Evolutionary conservation across 2,113 vertebrate genomes (phyloP), one percentile per base, ranked within the genome.

Genomic region (Lontra canadensis): DNA sequence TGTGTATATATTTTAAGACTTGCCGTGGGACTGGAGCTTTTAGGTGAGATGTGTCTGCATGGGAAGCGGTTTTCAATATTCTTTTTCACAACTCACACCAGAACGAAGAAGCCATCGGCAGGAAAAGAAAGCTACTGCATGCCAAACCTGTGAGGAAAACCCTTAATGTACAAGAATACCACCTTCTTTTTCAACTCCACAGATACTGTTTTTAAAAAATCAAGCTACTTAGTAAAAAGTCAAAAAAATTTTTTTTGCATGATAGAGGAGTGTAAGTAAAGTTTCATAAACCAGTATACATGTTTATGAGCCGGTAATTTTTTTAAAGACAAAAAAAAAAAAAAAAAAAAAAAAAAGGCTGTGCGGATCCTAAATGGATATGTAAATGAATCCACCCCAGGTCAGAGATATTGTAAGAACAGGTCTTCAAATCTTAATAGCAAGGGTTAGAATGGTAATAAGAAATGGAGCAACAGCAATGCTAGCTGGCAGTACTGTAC

Each of bases 141-240:
- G 44, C 34, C 74, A 61, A 13, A 63, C n/a, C 44, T 57, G 57
- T 20, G 42, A 74, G 59, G 39, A 36, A 79, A 59, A 78, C 2
- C 55, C 85, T 74, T 61, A 42, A 25, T 1, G n/a, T 11, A n/a
- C 52, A 82, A 71, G 52, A 80, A 44, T 8, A 61, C 42, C 21
- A 39, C 39, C 34, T 44, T n/a, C 15, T 11, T 74, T 63, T 83
- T 52, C 55, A 91, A 52, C 42, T 21, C 73, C 44, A 59, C 5
- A 80, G 63, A 73, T 52, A 78, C 44, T 92, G 47, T 61, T 44
- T 71, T 95, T 23, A 4, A 88, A 93, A 80, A 80, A 0, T 4
- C 73, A 91, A 97, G 94, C 49, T 11, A 29, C 80, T 94, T 92
- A 95, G 18, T 96, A 95, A 96, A 97, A 97, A 84, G 80, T 14